Base-by-base conservation (phyloP, 2,797 vertebrate species). In the Pitangus sulphuratus region DNA sequence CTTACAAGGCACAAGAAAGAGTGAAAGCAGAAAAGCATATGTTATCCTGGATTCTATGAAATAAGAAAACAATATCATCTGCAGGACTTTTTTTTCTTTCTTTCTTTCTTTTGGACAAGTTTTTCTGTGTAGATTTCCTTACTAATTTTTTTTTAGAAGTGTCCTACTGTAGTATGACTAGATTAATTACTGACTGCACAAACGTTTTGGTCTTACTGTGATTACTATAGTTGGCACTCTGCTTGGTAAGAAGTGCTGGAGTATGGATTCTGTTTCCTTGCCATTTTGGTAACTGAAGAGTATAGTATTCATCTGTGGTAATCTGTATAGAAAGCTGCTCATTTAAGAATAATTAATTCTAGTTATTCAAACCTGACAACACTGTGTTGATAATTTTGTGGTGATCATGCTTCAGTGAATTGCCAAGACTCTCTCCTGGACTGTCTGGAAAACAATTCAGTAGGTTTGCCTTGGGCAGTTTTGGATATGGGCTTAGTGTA, bases 381-480 rank as follows among this genome's bases (percentile, higher is more conserved):
- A 6, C 65, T 68, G 20, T 57, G 28, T 26, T 15, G 69, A 56
- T 64, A 77, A 28, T 30, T 78, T 93, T 87, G 26, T 76, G 22
- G 17, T 37, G 13, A 44, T 44, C 2, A 13, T 76, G 42, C 58
- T 84, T 69, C 66, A 28, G 4, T 58, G 66, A 37, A 19, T 84
- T 93, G 39, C 89, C 53, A 87, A 84, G 44, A 35, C 28, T 78
- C 30, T 90, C 21, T 84, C 25, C 53, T 78, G 39, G 66, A 58
- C 62, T 72, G 15, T 66, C 65, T 92, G 70, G 35, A 89, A 93
- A 89, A 18, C 33, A 56, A 45, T 54, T 60, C 44, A 87, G 51
- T 51, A 35, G 14, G n/a, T 80, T 79, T 91, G 64, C 75, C 71
- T 87, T 39, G 39, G 87, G 64, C 71, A 45, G 16, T 83, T 89